phyloP scores from a whole-genome alignment of 2,888 invertebrate species.

The Lottia gigantea region DNA sequence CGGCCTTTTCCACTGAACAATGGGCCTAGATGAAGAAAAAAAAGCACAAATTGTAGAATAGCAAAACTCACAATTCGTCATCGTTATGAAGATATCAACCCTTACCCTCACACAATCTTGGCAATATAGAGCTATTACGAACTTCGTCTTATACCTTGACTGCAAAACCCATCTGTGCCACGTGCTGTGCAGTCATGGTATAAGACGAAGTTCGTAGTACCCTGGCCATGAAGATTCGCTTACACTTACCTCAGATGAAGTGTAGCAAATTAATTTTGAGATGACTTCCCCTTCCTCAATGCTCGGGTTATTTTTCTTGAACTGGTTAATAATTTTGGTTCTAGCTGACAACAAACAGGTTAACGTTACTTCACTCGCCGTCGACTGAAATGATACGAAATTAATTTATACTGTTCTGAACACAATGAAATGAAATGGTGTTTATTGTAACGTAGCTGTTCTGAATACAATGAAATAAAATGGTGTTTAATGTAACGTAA shows the following conservation, averaged over 20 bases:
- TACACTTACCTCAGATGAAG: slow-evolving; percentile 86
- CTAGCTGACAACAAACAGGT: slow-evolving; percentile 93
- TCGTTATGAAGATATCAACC: neutral
- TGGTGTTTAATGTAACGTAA: too few relatives aligned
- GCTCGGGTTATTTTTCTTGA: slow-evolving; percentile 39
- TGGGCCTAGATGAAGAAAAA: slow-evolving; percentile 70
- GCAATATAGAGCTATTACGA: too few relatives aligned
- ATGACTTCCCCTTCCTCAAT: slow-evolving; percentile 83
- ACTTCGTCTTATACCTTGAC: too few relatives aligned
- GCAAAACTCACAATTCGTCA: neutral
- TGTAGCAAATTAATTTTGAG: slow-evolving; percentile 92
- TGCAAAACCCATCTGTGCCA: too few relatives aligned
- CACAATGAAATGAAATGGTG: slow-evolving; percentile 7
- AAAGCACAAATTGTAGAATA: too few relatives aligned
- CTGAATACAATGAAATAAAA: neutral
- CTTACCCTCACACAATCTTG: too few relatives aligned
- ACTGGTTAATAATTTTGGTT: slow-evolving; percentile 81
- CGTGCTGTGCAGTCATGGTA: too few relatives aligned
- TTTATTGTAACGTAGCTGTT: slow-evolving; percentile 58
- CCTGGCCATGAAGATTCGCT: too few relatives aligned
- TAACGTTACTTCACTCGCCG: slow-evolving; percentile 94
- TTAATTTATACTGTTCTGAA: too few relatives aligned
- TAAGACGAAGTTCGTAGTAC: too few relatives aligned
- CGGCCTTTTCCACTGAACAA: slow-evolving; percentile 65
- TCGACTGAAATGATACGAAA: slow-evolving; percentile 74